Evolutionary conservation across 2,113 vertebrate genomes (phyloP).

Genomic region (Gulo gulo): DNA sequence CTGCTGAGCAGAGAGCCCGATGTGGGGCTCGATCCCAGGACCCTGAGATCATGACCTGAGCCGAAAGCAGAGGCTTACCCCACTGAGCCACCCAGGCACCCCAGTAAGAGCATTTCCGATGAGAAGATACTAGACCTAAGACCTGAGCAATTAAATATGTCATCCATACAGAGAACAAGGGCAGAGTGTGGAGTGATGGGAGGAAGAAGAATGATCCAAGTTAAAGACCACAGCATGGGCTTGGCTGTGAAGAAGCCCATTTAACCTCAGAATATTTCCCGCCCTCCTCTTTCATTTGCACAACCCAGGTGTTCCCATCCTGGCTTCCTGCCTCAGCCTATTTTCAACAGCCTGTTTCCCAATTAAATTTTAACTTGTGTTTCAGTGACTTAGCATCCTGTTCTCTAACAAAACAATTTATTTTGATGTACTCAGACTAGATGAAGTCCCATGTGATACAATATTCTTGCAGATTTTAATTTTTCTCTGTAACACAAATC

Average conservation of each 20-base stretch:
- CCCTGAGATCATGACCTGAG: no score
- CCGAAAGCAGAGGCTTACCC: no score
- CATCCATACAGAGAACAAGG: background rate
- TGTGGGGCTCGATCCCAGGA: no score
- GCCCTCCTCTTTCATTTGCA: conserved; percentile 15
- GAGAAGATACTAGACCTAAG: background rate
- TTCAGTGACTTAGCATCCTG: background rate
- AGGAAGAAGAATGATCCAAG: background rate
- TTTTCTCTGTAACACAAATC: background rate
- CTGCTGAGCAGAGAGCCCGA: no score
- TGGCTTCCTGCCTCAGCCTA: background rate
- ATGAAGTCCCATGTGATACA: background rate
- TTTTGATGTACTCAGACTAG: background rate
- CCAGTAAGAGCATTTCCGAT: background rate
- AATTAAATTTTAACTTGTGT: conserved; percentile 40
- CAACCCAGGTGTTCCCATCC: background rate
- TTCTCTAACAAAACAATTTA: conserved; percentile 10
- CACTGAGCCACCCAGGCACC: no score
- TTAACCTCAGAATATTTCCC: background rate
- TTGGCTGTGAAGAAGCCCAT: conserved; percentile 1
- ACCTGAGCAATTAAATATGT: background rate
- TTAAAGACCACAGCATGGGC: background rate
- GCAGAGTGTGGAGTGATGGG: background rate
- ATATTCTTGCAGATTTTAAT: background rate
- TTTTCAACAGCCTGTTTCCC: background rate